Evolutionary conservation across 2,113 vertebrate species (phyloP), one percentile per base, ranked within the genome.

Genomic region (Ptychochromis oligacanthus): DNA sequence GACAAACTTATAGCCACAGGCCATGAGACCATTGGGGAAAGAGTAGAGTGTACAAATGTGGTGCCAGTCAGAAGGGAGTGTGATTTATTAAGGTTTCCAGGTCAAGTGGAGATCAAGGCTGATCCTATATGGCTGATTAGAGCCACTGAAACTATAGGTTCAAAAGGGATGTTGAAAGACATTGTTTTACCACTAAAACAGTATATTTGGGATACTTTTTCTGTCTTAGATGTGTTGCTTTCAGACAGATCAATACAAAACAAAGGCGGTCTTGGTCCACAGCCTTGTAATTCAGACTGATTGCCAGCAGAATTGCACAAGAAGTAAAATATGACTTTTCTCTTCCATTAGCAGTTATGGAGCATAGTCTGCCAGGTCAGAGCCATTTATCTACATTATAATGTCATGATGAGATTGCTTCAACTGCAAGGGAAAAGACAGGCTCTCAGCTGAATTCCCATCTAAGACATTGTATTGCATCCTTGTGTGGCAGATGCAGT

Each of bases 341-440:
- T 87, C 76, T 67, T 89, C 87, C 85, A 90, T 87, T 84, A 90
- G 83, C 80, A 77, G 77, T 77, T 78, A 87, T 85, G 86, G 75
- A 89, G 75, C 24, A 67, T 67, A 70, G 77, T 81, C 83, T 93
- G 88, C 81, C 85, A 92, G 88, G 77, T 84, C 82, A 84, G 56
- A 20, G 81, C 80, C 72, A 91, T 93, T 84, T 77, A 89, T 93
- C 92, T 89, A 79, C 84, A 92, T 93, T 92, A 91, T 81, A 81
- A 83, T 82, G 91, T 92, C 91, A 91, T 89, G 85, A 89, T 88
- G 85, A 90, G 87, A 87, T 87, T 80, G 62, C 82, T 87, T 13
- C 80, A 88, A 89, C 49, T 85, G 67, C 65, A 77, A 65, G 28
- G 22, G 64, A 59, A 82, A 82, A 87, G 54, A 77, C 76, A 83